A percentile compares a stretch with the other conserved stretches of the same genome.
Conservation (phyloP, 2,888 invertebrate genomes). For the Pollenia griseotomentosa region DNA sequence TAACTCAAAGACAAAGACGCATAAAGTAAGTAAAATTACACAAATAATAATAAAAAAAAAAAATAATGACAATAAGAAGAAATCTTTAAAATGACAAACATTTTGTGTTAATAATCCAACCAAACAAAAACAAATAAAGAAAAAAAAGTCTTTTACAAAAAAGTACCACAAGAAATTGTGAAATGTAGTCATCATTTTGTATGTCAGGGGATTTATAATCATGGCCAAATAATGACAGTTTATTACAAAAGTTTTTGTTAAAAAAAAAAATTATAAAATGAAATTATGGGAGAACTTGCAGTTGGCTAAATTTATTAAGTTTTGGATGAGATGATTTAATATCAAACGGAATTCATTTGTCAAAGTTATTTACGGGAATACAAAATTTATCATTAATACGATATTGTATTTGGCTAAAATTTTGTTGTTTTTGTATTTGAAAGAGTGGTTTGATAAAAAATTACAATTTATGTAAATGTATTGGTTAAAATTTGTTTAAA, state of each 20-base stretch:
- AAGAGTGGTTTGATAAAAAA: too few species aligned
- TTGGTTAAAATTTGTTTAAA: too few species aligned
- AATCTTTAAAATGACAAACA: conserved; percentile 58
- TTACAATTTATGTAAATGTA: too few species aligned
- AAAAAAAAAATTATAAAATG: not conserved
- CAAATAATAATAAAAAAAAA: conserved; percentile 42
- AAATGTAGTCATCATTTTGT: conserved; percentile 46
- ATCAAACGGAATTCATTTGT: not conserved
- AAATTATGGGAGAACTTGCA: not conserved
- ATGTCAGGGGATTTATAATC: conserved; percentile 47
- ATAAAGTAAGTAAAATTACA: conserved; percentile 30
- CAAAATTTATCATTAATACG: too few species aligned
- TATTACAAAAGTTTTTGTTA: conserved; percentile 57
- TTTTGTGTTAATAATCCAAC: conserved; percentile 56
- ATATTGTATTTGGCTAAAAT: not conserved
- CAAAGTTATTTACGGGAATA: too few species aligned
- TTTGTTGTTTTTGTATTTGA: too few species aligned
- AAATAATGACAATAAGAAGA: conserved; percentile 42
- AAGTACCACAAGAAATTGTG: conserved; percentile 1
- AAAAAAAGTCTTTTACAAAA: not conserved
- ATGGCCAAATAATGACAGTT: conserved; percentile 45
- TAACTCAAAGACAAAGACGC: conserved; percentile 10
- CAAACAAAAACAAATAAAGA: conserved; percentile 33
- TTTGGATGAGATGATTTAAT: not conserved
- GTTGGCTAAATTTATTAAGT: not conserved